phyloP scores from a whole-genome alignment of 92 coral and sea anemone genomes.

The Heliopora coerulea region DNA sequence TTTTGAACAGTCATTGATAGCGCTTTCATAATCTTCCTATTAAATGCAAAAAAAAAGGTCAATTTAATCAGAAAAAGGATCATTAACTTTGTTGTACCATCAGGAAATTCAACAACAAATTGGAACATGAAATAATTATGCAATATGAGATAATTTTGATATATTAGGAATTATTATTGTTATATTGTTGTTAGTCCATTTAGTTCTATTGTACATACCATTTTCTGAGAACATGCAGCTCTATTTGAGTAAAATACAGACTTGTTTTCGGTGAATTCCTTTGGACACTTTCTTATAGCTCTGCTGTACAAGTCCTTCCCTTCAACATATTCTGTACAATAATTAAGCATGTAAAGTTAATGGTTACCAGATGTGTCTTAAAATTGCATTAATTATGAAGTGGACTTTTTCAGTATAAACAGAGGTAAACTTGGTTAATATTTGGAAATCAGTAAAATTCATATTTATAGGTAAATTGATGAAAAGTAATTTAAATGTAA shows the following conservation, averaged over 20 bases:
- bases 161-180: too few species aligned
- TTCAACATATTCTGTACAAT: conserved; percentile 70
- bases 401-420: too few species aligned
- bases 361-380: too few species aligned
- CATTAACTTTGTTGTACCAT: not conserved
- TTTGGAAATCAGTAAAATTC: too few species aligned
- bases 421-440: too few species aligned
- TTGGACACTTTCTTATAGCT: conserved; percentile 79
- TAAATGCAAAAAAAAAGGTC: not conserved
- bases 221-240: conserved; percentile 91
- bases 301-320: conserved; percentile 85
- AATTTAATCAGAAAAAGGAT: not conserved
- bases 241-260: conserved; percentile 87
- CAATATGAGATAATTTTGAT: too few species aligned
- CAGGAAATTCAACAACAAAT: too few species aligned
- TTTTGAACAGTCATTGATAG: conserved; percentile 82
- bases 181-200: not conserved
- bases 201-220: conserved; percentile 82
- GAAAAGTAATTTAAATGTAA: too few species aligned
- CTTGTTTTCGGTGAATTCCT: conserved; percentile 69
- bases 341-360: not conserved
- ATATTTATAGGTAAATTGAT: too few species aligned
- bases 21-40: conserved; percentile 76
- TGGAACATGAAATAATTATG: too few species aligned
- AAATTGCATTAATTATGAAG: too few species aligned